phyloP scores from a whole-genome alignment of 2,797 vertebrate genomes.

The Sciurus vulgaris region DNA sequence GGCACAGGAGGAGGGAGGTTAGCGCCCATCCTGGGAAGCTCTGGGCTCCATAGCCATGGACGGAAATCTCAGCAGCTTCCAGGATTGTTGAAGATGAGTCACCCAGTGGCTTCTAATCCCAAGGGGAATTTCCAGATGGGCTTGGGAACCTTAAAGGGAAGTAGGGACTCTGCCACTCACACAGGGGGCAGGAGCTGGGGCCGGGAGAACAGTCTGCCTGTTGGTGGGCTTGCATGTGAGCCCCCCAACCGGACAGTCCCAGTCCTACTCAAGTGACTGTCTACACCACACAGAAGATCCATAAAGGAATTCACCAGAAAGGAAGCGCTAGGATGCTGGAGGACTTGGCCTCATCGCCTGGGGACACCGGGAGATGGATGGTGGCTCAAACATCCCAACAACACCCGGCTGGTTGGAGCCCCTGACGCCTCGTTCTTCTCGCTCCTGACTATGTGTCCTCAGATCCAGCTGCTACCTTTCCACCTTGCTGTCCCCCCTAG shows the following conservation, averaged over 20 bases:
- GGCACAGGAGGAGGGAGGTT: neutral
- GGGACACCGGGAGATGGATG: neutral
- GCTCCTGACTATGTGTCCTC: neutral
- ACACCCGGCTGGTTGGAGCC: neutral
- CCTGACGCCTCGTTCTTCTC: neutral
- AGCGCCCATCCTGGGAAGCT: neutral
- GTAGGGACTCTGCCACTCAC: neutral
- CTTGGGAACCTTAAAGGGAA: neutral
- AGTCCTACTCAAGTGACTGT: neutral
- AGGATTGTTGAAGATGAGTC: rapidly evolving
- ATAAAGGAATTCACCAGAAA: neutral
- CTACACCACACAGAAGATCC: neutral
- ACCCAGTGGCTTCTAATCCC: neutral
- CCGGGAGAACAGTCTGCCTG: neutral
- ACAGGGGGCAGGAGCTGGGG: neutral
- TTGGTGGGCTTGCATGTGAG: rapidly evolving
- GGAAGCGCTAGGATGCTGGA: neutral
- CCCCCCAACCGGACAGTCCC: neutral
- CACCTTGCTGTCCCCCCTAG: neutral
- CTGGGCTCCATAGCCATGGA: rapidly evolving
- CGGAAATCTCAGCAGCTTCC: neutral
- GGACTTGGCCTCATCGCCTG: neutral
- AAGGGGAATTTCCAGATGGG: neutral
- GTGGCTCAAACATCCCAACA: neutral
- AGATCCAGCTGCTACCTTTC: neutral